These are phyloP conservation scores for Hyposoter didymator DNA, from an alignment of 2,888 invertebrate species.

Conservation along the genomic window DNA sequence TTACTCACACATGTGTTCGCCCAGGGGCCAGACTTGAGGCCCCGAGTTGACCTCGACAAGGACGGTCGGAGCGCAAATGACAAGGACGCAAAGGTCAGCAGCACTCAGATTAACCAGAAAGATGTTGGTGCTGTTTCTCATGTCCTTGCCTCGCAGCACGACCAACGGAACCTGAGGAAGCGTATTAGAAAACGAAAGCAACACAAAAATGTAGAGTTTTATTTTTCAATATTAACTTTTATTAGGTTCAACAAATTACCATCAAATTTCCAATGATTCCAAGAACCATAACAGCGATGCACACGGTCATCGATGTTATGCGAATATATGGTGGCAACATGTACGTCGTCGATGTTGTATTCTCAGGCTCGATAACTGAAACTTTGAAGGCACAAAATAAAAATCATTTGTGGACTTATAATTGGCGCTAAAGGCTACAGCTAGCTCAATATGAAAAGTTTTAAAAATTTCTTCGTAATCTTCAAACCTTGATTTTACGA, in stretches of 20 bases:
- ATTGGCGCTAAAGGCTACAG: too few species aligned
- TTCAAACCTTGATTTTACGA: too few species aligned
- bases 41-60: conserved; percentile 96
- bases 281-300: conserved; percentile 94
- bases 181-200: conserved; percentile 4
- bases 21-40: conserved; percentile 97
- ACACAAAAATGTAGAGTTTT: neutral
- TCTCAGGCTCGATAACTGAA: conserved; percentile 77
- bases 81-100: conserved; percentile 95
- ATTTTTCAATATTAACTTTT: conserved; percentile 2
- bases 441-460: too few species aligned
- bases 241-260: conserved; percentile 82
- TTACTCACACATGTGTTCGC: conserved; percentile 96
- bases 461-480: too few species aligned
- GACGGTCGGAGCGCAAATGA: conserved; percentile 97
- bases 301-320: conserved; percentile 94
- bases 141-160: conserved; percentile 95
- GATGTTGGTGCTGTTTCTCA: conserved; percentile 97
- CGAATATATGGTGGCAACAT: conserved; percentile 93
- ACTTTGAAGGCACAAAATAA: conserved; percentile 62
- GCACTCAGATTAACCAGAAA: conserved; percentile 97
- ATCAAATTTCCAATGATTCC: conserved; percentile 97
- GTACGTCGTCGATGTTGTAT: conserved; percentile 80
- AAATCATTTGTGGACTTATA: neutral
- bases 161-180: conserved; percentile 89